These are phyloP conservation scores for Theonella swinhoei DNA, from an alignment of 37 sponge, comb jelly and placozoan species.

Conservation along the genomic window DNA sequence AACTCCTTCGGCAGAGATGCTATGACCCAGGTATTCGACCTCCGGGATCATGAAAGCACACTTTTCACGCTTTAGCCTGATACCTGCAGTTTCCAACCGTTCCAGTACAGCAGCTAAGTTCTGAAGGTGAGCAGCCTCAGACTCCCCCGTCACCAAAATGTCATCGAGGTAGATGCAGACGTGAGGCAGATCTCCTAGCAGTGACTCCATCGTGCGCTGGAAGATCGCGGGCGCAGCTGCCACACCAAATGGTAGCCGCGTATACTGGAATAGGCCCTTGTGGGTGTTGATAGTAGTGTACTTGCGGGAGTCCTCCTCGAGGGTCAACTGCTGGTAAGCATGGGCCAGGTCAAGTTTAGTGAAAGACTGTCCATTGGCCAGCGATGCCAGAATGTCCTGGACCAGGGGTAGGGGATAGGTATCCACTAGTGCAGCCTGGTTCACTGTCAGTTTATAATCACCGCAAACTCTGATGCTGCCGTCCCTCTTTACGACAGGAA, in stretches of 20 bases:
- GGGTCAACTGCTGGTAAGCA: constrained; percentile 28
- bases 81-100: neutral
- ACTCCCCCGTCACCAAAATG: constrained; percentile 22
- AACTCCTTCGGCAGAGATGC: neutral
- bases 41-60: constrained; percentile 5
- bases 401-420: constrained; percentile 9
- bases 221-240: constrained; percentile 33
- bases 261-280: constrained; percentile 42
- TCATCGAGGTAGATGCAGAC: constrained; percentile 20
- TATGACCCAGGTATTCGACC: constrained; percentile 20
- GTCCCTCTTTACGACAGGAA: constrained; percentile 39
- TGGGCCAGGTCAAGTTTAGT: constrained; percentile 39
- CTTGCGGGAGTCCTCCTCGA: constrained; percentile 3
- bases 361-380: constrained; percentile 38
- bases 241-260: constrained; percentile 35
- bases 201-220: constrained; percentile 27
- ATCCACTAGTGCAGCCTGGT: constrained; percentile 23
- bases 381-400: neutral
- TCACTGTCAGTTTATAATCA: constrained; percentile 46
- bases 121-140: neutral
- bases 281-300: constrained; percentile 61
- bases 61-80: constrained; percentile 7
- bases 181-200: constrained; percentile 8
- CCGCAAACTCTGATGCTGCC: constrained; percentile 37
- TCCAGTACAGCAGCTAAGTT: constrained; percentile 10